Conservation (phyloP, 2,888 invertebrate species). For the Drosophila fungiperda region DNA sequence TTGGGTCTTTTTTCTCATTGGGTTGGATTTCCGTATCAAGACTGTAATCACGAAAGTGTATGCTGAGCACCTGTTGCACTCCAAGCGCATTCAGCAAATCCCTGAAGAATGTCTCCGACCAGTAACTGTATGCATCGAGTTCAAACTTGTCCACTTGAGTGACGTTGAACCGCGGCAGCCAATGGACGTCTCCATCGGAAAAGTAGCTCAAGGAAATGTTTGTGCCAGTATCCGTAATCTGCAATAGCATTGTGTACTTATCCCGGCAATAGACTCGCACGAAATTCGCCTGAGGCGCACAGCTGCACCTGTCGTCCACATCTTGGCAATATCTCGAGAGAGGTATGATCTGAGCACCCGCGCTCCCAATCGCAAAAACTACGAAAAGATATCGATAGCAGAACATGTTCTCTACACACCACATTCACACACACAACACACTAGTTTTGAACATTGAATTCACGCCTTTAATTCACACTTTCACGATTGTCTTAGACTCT, state of each 20-base stretch:
- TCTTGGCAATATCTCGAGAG: conserved; percentile 58
- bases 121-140: conserved; percentile 68
- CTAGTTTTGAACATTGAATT: conserved; percentile 38
- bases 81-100: conserved; percentile 56
- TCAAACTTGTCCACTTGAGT: conserved; percentile 57
- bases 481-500: conserved; percentile 3
- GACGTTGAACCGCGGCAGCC: conserved; percentile 61
- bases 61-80: conserved; percentile 43
- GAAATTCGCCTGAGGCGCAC: conserved; percentile 64
- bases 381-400: conserved; percentile 37
- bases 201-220: conserved; percentile 67
- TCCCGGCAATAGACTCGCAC: conserved; percentile 58
- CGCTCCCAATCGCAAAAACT: conserved; percentile 15
- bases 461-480: neutral
- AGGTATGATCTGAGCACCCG: conserved; percentile 58
- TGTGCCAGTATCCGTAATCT: conserved; percentile 49
- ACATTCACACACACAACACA: conserved; percentile 12
- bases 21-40: neutral
- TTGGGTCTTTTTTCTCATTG: too few species aligned
- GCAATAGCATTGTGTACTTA: conserved; percentile 65
- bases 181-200: conserved; percentile 28
- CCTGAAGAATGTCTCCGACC: conserved; percentile 59
- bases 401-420: conserved; percentile 37
- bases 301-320: conserved; percentile 41
- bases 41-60: conserved; percentile 66